Evolutionary conservation across 2,888 invertebrate genomes (phyloP).

Genomic region (Himalopsyche kuldschensis): DNA sequence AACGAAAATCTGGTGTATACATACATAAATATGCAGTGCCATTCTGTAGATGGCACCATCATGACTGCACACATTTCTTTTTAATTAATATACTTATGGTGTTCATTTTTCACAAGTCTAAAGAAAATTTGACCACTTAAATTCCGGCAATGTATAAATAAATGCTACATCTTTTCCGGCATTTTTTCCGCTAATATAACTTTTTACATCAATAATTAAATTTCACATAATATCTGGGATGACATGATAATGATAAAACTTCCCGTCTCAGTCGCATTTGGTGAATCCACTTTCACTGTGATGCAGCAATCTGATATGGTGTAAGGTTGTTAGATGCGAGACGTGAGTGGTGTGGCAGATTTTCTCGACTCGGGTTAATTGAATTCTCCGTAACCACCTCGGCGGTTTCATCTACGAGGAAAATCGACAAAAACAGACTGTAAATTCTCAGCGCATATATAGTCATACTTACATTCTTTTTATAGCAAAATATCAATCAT

Average conservation of each 20-base stretch:
- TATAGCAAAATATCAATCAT: too few relatives aligned
- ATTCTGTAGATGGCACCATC: too few relatives aligned
- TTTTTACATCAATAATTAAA: not conserved
- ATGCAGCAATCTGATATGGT: not conserved
- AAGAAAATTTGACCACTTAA: not conserved
- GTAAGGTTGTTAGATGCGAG: not conserved
- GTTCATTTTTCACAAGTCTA: not conserved
- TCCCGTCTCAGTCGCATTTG: not conserved
- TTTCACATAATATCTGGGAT: not conserved
- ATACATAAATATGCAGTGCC: too few relatives aligned
- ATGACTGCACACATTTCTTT: too few relatives aligned
- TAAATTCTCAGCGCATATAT: too few relatives aligned
- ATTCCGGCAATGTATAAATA: not conserved
- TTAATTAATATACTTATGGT: too few relatives aligned
- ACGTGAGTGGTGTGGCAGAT: not conserved
- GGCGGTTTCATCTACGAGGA: not conserved
- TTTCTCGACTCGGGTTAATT: not conserved
- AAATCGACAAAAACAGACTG: not conserved
- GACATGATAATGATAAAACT: not conserved
- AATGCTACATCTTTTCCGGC: too few relatives aligned
- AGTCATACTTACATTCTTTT: too few relatives aligned
- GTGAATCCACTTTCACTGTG: not conserved
- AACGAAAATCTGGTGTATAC: too few relatives aligned
- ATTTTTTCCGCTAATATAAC: not conserved
- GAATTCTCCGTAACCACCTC: not conserved